Percentiles rank a stretch among this genome's conserved stretches.
Conservation (phyloP, 2,113 vertebrate species). For the Python bivittatus region DNA sequence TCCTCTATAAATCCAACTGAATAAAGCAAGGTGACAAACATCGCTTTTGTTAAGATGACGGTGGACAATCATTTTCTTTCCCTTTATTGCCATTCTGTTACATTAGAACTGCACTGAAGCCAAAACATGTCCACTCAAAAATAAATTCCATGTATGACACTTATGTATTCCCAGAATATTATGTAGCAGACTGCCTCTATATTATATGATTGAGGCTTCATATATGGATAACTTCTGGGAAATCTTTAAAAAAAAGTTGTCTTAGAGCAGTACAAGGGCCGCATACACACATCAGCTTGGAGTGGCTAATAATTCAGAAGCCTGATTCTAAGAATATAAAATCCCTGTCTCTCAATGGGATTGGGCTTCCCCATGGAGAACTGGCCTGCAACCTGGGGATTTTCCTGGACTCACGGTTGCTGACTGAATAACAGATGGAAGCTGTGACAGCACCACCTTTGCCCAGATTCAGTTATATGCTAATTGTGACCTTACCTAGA, state of each 20-base stretch:
- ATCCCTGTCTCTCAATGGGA: no score
- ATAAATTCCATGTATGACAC: neutral
- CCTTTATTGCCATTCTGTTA: neutral
- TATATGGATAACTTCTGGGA: neutral
- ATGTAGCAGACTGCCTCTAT: neutral
- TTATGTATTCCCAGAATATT: neutral
- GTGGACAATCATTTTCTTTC: neutral
- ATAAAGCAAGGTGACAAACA: neutral
- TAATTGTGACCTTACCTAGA: neutral
- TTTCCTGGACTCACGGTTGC: neutral
- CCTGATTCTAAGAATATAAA: no score
- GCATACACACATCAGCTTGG: neutral
- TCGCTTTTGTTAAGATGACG: no score
- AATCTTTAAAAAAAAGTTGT: no score
- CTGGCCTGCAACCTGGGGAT: neutral
- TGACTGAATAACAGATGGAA: neutral
- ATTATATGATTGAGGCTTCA: neutral
- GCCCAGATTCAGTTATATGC: neutral
- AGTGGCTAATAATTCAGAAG: neutral
- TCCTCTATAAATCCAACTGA: neutral
- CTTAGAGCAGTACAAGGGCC: neutral
- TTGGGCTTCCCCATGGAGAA: neutral
- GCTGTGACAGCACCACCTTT: neutral
- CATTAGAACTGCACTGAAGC: neutral
- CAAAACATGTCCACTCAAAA: neutral